Evolutionary conservation across 2,797 vertebrate species (phyloP).

Genomic region (Alca torda): DNA sequence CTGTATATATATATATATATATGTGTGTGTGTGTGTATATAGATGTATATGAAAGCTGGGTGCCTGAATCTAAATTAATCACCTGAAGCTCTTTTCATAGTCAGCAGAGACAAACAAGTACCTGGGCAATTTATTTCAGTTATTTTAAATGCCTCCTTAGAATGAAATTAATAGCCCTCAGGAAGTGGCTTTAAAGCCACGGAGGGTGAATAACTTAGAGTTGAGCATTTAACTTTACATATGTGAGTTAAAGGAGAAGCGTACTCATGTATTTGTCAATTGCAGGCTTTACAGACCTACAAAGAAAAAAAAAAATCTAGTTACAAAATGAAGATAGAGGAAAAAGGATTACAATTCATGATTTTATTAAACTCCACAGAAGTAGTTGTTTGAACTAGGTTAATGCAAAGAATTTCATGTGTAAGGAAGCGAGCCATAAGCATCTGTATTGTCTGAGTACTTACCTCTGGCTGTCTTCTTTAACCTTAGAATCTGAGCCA

Average conservation of each 20-base stretch:
- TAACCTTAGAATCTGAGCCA: background rate
- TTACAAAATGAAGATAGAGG: background rate
- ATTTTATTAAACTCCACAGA: background rate
- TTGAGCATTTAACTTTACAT: background rate
- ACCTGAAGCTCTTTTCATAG: background rate
- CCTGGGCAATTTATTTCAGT: background rate
- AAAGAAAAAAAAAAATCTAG: background rate
- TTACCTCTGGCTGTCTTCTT: background rate
- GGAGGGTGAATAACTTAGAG: background rate
- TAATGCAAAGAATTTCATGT: background rate
- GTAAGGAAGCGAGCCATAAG: background rate
- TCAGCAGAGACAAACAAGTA: background rate
- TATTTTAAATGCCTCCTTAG: background rate
- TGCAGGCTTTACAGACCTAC: background rate
- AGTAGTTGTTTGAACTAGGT: background rate
- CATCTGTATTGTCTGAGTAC: background rate
- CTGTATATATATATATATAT: rapidly evolving
- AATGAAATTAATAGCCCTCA: background rate
- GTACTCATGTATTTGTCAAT: background rate
- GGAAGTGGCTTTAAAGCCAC: background rate
- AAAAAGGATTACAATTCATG: background rate
- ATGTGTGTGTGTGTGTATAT: background rate
- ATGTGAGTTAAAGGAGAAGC: background rate
- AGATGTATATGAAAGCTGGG: background rate
- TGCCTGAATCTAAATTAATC: background rate